These are phyloP conservation scores for Cairina moschata DNA, from an alignment of 2,113 vertebrate species.

Conservation along the genomic window DNA sequence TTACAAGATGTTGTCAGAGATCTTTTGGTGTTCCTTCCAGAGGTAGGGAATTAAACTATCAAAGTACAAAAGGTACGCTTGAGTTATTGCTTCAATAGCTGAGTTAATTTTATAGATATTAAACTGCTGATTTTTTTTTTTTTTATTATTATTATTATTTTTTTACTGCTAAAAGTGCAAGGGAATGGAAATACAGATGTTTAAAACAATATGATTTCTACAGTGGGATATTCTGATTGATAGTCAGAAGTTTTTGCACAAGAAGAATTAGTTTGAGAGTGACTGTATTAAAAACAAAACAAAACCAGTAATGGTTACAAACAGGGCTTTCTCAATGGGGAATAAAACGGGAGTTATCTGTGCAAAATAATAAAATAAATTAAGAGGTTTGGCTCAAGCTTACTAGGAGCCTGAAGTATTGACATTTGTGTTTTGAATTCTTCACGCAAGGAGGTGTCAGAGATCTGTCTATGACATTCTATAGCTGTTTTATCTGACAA, in stretches of 20 bases:
- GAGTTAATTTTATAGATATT: slow-evolving; percentile 38
- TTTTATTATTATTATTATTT: not conserved
- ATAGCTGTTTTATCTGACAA: not conserved
- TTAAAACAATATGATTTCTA: not conserved
- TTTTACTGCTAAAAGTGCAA: not conserved
- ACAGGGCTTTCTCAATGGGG: not conserved
- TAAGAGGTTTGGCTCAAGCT: not conserved
- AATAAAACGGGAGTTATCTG: not conserved
- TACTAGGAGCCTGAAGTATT: not conserved
- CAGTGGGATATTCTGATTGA: not conserved
- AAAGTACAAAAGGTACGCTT: not conserved
- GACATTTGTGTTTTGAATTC: not conserved
- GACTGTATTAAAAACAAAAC: no score
- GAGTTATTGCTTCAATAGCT: not conserved
- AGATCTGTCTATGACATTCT: rapidly evolving
- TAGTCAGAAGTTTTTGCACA: not conserved
- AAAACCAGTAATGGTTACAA: not conserved
- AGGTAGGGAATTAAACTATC: slow-evolving; percentile 31
- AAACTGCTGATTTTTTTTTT: not conserved
- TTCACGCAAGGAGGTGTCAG: not conserved
- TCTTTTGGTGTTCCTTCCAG: slow-evolving; percentile 6
- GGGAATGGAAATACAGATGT: not conserved
- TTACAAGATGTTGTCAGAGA: not conserved
- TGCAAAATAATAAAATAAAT: not conserved
- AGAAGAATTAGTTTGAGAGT: not conserved